Evolutionary conservation across 2,888 invertebrate species (phyloP).

Genomic region (Tricholauxania praeusta): DNA sequence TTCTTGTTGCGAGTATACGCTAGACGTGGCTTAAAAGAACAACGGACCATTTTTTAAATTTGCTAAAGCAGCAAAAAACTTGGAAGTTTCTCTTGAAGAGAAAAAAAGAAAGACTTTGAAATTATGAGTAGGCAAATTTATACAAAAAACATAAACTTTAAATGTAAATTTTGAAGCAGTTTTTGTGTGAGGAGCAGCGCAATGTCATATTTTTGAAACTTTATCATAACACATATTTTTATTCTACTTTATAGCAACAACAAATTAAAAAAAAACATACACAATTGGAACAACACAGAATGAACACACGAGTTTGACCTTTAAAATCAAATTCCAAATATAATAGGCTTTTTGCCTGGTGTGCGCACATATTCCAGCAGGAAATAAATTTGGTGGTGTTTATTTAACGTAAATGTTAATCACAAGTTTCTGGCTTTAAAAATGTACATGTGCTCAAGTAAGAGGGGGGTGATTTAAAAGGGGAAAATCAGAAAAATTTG

Average conservation of each 20-base stretch:
- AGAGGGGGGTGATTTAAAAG: no score
- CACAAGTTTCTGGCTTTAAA: no score
- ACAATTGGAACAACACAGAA: not conserved
- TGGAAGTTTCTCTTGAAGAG: not conserved
- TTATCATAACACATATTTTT: constrained; percentile 20
- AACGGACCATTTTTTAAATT: constrained; percentile 17
- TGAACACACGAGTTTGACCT: no score
- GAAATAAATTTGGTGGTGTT: no score
- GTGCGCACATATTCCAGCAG: no score
- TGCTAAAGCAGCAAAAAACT: constrained; percentile 15
- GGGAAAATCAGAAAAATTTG: no score
- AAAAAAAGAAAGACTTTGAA: no score
- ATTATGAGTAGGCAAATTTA: no score
- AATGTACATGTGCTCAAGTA: no score
- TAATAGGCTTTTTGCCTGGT: no score
- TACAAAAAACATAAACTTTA: not conserved
- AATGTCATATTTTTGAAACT: not conserved
- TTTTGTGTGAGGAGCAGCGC: not conserved
- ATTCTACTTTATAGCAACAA: constrained; percentile 10
- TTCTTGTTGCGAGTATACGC: not conserved
- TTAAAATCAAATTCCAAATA: no score
- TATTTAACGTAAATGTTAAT: no score
- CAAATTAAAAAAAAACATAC: not conserved
- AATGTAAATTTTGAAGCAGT: constrained; percentile 4
- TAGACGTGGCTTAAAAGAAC: constrained; percentile 4